phyloP scores from a whole-genome alignment of 1,140 invertebrate species.

The Littorina saxatilis region DNA sequence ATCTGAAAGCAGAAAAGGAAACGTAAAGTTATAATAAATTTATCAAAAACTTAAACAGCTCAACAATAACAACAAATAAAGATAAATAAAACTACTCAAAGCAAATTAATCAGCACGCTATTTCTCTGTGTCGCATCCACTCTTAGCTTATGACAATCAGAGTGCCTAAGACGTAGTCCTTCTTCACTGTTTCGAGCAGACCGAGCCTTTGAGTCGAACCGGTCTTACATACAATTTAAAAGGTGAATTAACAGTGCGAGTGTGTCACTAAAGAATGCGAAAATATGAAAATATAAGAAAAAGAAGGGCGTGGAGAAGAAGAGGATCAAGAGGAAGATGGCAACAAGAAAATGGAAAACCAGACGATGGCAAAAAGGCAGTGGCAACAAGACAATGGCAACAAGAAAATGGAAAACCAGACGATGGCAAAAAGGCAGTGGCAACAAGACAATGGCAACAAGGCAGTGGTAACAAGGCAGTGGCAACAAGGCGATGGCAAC shows the following conservation, averaged over 20 bases:
- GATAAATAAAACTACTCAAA: too few species aligned
- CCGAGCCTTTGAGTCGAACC: too few species aligned
- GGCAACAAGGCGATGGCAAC: not conserved
- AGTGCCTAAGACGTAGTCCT: too few species aligned
- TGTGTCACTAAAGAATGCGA: not conserved
- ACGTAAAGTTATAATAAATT: not conserved
- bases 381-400: not conserved
- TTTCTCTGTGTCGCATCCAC: too few species aligned
- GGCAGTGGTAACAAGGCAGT: not conserved
- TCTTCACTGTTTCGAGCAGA: too few species aligned
- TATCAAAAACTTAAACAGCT: too few species aligned
- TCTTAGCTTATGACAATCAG: too few species aligned
- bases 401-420: not conserved
- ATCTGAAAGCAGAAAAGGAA: constrained; percentile 1
- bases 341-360: not conserved
- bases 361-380: too few species aligned
- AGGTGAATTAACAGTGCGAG: too few species aligned
- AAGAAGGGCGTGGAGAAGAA: not conserved
- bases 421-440: not conserved
- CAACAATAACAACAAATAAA: too few species aligned
- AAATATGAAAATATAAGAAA: not conserved
- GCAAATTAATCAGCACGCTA: too few species aligned
- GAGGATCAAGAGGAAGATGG: not conserved
- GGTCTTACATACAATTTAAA: too few species aligned
- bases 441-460: not conserved